Evolutionary conservation across 1,140 invertebrate genomes (phyloP), one percentile per base, ranked within the genome.

Genomic region (Papilio helenus): DNA sequence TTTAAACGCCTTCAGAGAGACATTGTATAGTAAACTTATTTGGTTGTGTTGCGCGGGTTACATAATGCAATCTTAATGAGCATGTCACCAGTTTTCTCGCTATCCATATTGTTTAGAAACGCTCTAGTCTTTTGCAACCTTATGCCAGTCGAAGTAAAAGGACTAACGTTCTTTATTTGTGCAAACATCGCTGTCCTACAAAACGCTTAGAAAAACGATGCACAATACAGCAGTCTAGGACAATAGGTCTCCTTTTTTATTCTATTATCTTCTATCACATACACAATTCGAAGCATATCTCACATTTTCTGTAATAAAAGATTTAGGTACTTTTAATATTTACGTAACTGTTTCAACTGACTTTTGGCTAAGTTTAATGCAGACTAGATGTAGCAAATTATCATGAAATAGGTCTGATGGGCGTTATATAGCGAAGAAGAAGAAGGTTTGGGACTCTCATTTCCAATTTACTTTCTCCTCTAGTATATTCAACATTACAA

Each of bases 1-100:
- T 80, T 71, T 79, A 29, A 72, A 79, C 55, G 49, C 72, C 72
- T 49, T 49, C 39, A 72, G 26, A 34, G 61, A 68, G 26, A 68
- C 61, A 68, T 55, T 55, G 49, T 51, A 18, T 61, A 68, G 23
- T 14, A 34, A 68, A 29, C 26, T 34, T 68, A 68, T 68, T 68
- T 34, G 26, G 61, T 34, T 16, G 26, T 68, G 26, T 34, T 29
- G 23, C 3, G 14, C 5, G 26, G 12, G 23, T 61, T 68, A 68
- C 61, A 29, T 68, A 68, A 68, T 34, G 61, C 12, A 16, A 16
- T 34, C 61, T 29, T 68, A 68, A 68, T 16, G 26, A 68, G 61
- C 26, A 34, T 29, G 23, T 68, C 61, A 29, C 61, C 61, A 68
- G 26, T 29, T 58, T 68, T 68, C 26, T 29, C 12, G 10, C 58